phyloP scores from a whole-genome alignment of 2,888 invertebrate species.

The Cheilosia vulpina region DNA sequence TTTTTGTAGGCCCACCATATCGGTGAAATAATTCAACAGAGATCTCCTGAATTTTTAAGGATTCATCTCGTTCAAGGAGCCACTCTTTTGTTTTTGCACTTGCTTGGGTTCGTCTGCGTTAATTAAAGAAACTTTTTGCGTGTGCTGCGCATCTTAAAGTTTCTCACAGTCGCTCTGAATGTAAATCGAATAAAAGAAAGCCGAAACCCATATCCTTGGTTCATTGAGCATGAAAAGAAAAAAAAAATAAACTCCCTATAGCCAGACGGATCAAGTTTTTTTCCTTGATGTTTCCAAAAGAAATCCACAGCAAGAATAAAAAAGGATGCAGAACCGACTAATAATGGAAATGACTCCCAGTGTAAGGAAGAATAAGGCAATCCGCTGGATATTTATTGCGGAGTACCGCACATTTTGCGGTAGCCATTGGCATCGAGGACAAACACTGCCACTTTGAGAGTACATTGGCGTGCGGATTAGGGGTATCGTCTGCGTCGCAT shows the following conservation, averaged over 20 bases:
- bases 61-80: neutral
- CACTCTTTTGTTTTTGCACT: conserved; percentile 25
- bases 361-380: neutral
- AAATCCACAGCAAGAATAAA: neutral
- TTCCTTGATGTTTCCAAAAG: neutral
- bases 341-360: conserved; percentile 1
- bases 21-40: conserved; percentile 8
- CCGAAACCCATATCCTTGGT: neutral
- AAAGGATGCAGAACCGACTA: conserved; percentile 4
- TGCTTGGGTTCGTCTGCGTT: neutral
- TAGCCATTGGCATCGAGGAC: conserved; percentile 3
- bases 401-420: conserved; percentile 9
- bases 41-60: conserved; percentile 1
- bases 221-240: conserved; percentile 22
- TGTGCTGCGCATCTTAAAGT: conserved; percentile 10
- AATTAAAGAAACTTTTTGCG: conserved; percentile 42
- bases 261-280: neutral
- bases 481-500: neutral
- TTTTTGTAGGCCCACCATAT: no score
- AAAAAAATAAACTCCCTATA: neutral
- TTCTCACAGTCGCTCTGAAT: neutral
- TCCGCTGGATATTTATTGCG: neutral
- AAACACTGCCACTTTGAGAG: conserved; percentile 26
- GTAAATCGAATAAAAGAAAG: neutral
- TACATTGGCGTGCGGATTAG: neutral